Conservation (phyloP, 2,888 invertebrate species). For the Lithophane socia region DNA sequence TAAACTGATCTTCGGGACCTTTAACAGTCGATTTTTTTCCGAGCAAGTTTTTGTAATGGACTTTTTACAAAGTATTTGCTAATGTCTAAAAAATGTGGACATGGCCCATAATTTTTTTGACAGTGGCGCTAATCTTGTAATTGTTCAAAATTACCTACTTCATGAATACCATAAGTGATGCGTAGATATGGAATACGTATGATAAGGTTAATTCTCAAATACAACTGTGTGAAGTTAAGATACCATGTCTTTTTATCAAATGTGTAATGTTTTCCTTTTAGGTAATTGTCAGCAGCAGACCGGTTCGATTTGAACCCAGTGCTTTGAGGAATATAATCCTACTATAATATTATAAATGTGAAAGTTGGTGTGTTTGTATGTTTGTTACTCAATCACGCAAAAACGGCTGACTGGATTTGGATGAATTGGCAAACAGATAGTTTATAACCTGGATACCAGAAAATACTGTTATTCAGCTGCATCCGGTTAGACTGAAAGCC, state of each 20-base stretch:
- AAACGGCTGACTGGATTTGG: no score
- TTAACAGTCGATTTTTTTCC: not conserved
- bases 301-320: not conserved
- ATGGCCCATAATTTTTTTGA: not conserved
- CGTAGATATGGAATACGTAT: constrained; percentile 42
- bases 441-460: no score
- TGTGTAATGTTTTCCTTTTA: constrained; percentile 2
- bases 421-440: no score
- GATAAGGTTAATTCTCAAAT: constrained; percentile 28
- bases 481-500: no score
- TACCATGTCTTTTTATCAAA: constrained; percentile 14
- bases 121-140: constrained; percentile 1
- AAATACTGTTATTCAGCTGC: no score
- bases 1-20: not conserved
- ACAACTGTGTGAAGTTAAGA: not conserved
- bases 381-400: no score
- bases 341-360: no score
- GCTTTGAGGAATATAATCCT: not conserved
- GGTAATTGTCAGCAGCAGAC: not conserved
- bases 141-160: constrained; percentile 2
- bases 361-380: no score
- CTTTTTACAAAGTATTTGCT: not conserved
- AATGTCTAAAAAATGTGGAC: not conserved
- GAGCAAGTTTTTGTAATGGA: not conserved
- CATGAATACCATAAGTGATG: constrained; percentile 22